Percentiles rank a stretch among this genome's conserved stretches.
These are phyloP conservation scores for Caenorhabditis sp. DNA, from an alignment of 2,888 invertebrate species.

Conservation along the genomic window DNA sequence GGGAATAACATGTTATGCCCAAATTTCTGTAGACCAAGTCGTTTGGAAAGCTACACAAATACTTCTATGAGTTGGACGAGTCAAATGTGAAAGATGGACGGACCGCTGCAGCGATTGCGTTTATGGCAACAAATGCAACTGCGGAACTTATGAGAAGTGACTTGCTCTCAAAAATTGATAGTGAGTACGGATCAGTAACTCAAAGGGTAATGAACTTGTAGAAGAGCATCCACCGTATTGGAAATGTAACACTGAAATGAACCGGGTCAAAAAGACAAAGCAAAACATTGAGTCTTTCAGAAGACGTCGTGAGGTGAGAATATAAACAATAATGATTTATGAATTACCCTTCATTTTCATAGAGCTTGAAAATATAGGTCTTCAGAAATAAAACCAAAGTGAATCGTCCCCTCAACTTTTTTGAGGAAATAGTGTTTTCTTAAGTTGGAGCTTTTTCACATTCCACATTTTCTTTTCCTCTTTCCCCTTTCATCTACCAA, in stretches of 20 bases:
- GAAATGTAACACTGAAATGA: conserved; percentile 42
- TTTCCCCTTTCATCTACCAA: conserved; percentile 12
- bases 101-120: conserved; percentile 73
- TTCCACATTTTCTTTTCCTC: background rate
- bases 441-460: background rate
- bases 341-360: background rate
- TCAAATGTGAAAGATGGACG: conserved; percentile 66
- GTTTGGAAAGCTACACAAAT: conserved; percentile 60
- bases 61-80: conserved; percentile 72
- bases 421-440: background rate
- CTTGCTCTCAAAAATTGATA: conserved; percentile 63
- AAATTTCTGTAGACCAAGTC: conserved; percentile 53
- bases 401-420: conserved; percentile 17
- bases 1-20: background rate
- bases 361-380: conserved; percentile 18
- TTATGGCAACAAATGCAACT: conserved; percentile 68
- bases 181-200: too few species aligned
- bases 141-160: conserved; percentile 68
- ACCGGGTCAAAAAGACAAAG: conserved; percentile 29
- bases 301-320: conserved; percentile 41
- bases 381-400: conserved; percentile 25
- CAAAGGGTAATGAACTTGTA: conserved; percentile 28
- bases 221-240: conserved; percentile 54
- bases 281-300: conserved; percentile 39
- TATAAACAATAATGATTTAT: background rate